Evolutionary conservation across 2,888 invertebrate species (phyloP).

Genomic region (Polydrusus cervinus): DNA sequence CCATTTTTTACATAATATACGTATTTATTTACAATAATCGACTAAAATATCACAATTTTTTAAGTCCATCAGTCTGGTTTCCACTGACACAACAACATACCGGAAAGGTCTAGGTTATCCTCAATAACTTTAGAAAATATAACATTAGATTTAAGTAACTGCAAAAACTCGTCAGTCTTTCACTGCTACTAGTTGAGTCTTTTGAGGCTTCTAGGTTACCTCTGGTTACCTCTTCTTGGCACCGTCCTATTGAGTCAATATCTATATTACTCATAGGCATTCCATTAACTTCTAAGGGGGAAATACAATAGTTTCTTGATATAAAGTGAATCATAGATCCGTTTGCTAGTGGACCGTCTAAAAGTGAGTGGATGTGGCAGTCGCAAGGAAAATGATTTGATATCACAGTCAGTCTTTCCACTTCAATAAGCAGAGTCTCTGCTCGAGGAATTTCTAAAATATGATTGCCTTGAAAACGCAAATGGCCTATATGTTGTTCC

Average conservation of each 20-base stretch:
- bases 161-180: constrained; percentile 43
- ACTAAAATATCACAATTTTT: constrained; percentile 49
- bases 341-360: constrained; percentile 84
- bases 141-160: constrained; percentile 52
- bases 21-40: constrained; percentile 11
- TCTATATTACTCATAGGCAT: constrained; percentile 81
- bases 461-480: constrained; percentile 88
- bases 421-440: constrained; percentile 81
- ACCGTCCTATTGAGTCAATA: constrained; percentile 78
- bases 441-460: constrained; percentile 83
- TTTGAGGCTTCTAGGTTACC: constrained; percentile 77
- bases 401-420: constrained; percentile 81
- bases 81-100: constrained; percentile 43
- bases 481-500: constrained; percentile 81
- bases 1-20: neutral
- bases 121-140: constrained; percentile 46
- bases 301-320: constrained; percentile 88
- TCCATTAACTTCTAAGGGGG: constrained; percentile 88
- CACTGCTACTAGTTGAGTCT: constrained; percentile 49
- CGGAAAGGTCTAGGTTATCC: constrained; percentile 46
- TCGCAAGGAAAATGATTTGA: constrained; percentile 92
- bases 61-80: constrained; percentile 44
- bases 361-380: constrained; percentile 85
- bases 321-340: constrained; percentile 80
- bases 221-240: constrained; percentile 80